Percentiles rank a stretch among this genome's conserved stretches.
phyloP scores from a whole-genome alignment of 2,888 invertebrate genomes.

The Pyrrhosoma nymphula region DNA sequence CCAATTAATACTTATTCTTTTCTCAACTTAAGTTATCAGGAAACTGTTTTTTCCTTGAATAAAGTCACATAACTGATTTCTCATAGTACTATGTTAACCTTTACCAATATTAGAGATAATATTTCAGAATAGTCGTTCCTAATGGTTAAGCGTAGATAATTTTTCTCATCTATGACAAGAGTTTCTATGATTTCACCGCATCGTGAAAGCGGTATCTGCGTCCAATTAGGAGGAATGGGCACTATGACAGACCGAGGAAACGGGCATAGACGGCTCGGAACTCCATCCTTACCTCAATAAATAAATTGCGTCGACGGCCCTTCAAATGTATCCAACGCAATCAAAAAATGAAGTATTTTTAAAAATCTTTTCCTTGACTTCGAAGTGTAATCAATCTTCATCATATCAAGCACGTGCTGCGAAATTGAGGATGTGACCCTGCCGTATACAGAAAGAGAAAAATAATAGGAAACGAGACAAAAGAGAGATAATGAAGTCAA shows the following conservation, averaged over 20 bases:
- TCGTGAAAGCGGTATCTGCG: not conserved
- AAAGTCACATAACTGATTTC: no score
- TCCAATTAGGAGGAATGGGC: not conserved
- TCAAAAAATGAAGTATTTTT: not conserved
- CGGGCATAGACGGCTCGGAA: not conserved
- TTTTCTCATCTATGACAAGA: no score
- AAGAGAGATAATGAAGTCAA: conserved; percentile 62
- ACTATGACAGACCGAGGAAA: not conserved
- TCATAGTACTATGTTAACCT: no score
- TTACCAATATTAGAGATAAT: no score
- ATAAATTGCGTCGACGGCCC: not conserved
- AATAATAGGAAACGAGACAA: not conserved
- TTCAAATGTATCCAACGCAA: not conserved
- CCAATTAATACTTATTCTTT: no score
- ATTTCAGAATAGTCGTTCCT: no score
- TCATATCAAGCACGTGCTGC: not conserved
- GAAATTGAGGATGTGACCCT: conserved; percentile 3
- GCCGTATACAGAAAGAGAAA: not conserved
- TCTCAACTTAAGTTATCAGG: no score
- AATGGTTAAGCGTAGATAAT: no score
- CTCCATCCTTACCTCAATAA: not conserved
- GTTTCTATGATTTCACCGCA: not conserved
- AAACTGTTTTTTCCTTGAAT: no score
- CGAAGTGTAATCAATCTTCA: conserved; percentile 38
- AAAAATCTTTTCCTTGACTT: not conserved